Evolutionary conservation across 2,888 invertebrate species (phyloP).

Genomic region (Andricus curvator): DNA sequence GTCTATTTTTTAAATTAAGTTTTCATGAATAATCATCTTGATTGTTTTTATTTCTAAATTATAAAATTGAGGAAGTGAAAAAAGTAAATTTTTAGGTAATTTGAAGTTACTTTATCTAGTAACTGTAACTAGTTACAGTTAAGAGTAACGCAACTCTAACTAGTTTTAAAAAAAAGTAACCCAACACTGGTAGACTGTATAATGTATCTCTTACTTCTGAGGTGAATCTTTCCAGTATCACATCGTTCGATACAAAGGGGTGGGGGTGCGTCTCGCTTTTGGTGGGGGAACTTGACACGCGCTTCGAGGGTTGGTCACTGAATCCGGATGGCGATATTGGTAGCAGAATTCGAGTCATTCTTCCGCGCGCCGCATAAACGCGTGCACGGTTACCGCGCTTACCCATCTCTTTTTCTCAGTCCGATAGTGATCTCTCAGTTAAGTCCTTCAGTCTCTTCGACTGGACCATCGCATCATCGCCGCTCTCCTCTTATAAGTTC

Average conservation of each 20-base stretch:
- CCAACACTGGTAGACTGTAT: too few relatives aligned
- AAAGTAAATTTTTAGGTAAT: too few relatives aligned
- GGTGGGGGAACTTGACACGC: constrained; percentile 41
- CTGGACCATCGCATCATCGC: not conserved
- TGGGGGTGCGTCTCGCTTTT: not conserved
- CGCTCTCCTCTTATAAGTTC: not conserved
- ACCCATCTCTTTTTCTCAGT: not conserved
- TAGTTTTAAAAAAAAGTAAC: too few relatives aligned
- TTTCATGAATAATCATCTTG: too few relatives aligned
- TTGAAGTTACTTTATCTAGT: too few relatives aligned
- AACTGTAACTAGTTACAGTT: too few relatives aligned
- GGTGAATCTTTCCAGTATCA: not conserved
- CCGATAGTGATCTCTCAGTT: constrained; percentile 8
- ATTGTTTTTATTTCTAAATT: too few relatives aligned
- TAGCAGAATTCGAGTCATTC: constrained; percentile 46
- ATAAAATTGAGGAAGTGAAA: too few relatives aligned
- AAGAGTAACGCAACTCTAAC: too few relatives aligned
- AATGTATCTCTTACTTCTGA: not conserved
- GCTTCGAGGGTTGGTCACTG: constrained; percentile 42
- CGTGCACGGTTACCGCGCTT: constrained; percentile 27
- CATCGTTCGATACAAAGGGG: constrained; percentile 1
- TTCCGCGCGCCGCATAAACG: constrained; percentile 51
- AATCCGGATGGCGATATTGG: constrained; percentile 7
- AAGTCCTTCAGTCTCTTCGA: not conserved
- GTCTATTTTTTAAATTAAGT: too few relatives aligned